phyloP scores from a whole-genome alignment of 2,797 vertebrate species.

The Hippopotamyrus pictus region DNA sequence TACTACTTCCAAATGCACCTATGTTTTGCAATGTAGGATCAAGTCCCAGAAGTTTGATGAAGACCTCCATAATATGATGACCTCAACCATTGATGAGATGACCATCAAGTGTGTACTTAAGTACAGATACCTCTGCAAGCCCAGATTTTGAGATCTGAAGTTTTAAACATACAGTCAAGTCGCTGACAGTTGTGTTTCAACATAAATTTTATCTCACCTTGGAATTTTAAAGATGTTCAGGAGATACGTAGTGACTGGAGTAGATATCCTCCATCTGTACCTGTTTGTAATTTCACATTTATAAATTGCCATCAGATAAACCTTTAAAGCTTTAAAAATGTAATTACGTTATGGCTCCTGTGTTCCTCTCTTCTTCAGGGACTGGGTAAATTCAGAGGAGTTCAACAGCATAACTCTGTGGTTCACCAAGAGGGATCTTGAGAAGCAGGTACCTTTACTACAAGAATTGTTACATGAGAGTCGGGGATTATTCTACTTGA shows the following conservation, averaged over 20 bases:
- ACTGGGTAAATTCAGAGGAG: constrained; percentile 82
- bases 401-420: constrained; percentile 73
- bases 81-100: constrained; percentile 88
- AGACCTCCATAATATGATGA: constrained; percentile 87
- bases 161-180: not conserved
- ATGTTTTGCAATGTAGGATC: constrained; percentile 62
- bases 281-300: not conserved
- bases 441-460: constrained; percentile 75
- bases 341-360: not conserved
- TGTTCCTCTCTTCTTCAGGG: constrained; percentile 52
- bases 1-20: constrained; percentile 33
- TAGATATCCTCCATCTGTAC: not conserved
- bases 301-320: not conserved
- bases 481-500: not conserved
- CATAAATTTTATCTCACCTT: not conserved
- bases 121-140: not conserved
- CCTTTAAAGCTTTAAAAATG: not conserved
- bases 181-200: not conserved
- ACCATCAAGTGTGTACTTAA: constrained; percentile 72
- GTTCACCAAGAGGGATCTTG: constrained; percentile 81
- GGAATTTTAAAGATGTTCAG: not conserved
- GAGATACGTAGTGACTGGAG: not conserved
- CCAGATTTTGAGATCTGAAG: not conserved
- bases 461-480: not conserved
- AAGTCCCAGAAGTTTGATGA: constrained; percentile 89